These are phyloP conservation scores for Euproctis similis DNA, from an alignment of 2,888 invertebrate genomes.

Conservation along the genomic window DNA sequence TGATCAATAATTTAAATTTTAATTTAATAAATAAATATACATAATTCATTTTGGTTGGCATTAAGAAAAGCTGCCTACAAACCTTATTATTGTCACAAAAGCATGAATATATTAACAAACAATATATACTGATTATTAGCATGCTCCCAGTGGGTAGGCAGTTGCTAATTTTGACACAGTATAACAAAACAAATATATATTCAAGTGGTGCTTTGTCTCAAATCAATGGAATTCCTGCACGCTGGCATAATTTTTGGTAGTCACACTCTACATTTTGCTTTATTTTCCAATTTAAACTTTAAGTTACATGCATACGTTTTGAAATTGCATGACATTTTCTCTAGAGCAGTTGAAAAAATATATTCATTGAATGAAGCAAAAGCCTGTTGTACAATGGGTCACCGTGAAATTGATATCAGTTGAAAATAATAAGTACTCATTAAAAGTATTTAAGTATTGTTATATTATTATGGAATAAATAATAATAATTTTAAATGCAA, in stretches of 20 bases:
- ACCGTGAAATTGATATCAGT: conserved; percentile 51
- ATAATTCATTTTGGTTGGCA: too few relatives aligned
- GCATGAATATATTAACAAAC: too few relatives aligned
- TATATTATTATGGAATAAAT: conserved; percentile 13
- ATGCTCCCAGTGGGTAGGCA: too few relatives aligned
- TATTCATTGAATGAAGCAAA: conserved; percentile 43
- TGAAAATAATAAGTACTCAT: conserved; percentile 50
- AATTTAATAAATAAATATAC: too few relatives aligned
- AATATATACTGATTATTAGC: too few relatives aligned
- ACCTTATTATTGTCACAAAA: too few relatives aligned
- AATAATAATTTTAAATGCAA: conserved; percentile 1
- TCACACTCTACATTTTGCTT: conserved; percentile 26
- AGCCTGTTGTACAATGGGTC: conserved; percentile 44
- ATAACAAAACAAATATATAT: too few relatives aligned
- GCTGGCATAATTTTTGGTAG: conserved; percentile 35
- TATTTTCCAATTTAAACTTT: conserved; percentile 12
- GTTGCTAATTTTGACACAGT: too few relatives aligned
- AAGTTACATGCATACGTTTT: conserved; percentile 12
- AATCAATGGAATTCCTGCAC: conserved; percentile 37
- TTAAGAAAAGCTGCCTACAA: too few relatives aligned
- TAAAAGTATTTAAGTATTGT: conserved; percentile 29
- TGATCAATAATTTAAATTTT: too few relatives aligned
- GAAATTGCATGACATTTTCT: conserved; percentile 16
- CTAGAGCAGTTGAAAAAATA: conserved; percentile 14
- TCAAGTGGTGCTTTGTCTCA: conserved; percentile 29